Conservation (phyloP, 2,888 invertebrate genomes). For the Aporophyla lueneburgensis region DNA sequence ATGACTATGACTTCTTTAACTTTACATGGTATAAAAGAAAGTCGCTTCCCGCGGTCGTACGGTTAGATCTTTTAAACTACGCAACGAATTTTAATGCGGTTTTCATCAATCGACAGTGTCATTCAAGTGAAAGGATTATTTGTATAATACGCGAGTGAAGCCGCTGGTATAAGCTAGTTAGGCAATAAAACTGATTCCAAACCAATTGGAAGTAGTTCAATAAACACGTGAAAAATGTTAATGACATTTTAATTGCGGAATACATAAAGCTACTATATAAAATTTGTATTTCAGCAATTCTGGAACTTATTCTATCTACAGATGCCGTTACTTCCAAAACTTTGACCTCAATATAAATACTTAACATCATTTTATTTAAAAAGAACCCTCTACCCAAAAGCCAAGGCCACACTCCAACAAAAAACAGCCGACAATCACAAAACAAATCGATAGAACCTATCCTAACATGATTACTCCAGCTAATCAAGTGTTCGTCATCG, state of each 20-base stretch:
- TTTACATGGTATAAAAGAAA: too few relatives aligned
- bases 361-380: neutral
- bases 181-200: too few relatives aligned
- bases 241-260: neutral
- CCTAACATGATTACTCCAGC: slow-evolving; percentile 40
- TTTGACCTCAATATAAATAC: neutral
- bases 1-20: too few relatives aligned
- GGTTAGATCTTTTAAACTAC: too few relatives aligned
- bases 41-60: too few relatives aligned
- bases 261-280: neutral
- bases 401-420: neutral
- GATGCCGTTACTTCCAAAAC: neutral
- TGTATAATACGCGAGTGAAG: too few relatives aligned
- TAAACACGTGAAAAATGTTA: neutral
- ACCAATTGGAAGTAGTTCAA: too few relatives aligned
- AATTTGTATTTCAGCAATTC: neutral
- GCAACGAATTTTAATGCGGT: too few relatives aligned
- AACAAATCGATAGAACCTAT: slow-evolving; percentile 38
- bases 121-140: too few relatives aligned
- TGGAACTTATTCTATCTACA: neutral
- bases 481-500: slow-evolving; percentile 68
- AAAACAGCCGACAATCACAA: slow-evolving; percentile 16
- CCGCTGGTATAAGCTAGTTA: too few relatives aligned
- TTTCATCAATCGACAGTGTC: too few relatives aligned
- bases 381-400: neutral